Conservation (phyloP, 2,113 vertebrate genomes). For the Gobio gobio region DNA sequence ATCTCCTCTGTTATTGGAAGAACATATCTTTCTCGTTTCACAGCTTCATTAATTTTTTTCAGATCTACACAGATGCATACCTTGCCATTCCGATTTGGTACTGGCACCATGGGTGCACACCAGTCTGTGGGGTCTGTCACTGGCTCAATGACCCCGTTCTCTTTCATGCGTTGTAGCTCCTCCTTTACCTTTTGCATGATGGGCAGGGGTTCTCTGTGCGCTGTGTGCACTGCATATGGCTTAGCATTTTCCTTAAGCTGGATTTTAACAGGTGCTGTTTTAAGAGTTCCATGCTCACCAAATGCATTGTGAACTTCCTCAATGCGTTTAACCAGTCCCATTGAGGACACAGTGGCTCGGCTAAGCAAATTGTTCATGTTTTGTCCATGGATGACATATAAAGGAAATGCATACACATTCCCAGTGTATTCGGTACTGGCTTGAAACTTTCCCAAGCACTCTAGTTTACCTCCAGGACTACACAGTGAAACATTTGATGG, state of each 20-base stretch:
- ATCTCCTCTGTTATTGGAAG: background rate
- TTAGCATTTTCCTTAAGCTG: background rate
- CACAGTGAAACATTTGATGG: background rate
- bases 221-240: background rate
- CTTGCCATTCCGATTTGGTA: too few relatives aligned
- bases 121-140: too few relatives aligned
- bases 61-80: too few relatives aligned
- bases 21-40: too few relatives aligned
- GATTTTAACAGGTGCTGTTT: background rate
- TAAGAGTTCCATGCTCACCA: background rate
- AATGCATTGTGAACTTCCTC: background rate
- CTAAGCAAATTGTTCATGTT: background rate
- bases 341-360: background rate
- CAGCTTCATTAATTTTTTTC: too few relatives aligned
- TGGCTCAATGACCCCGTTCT: too few relatives aligned
- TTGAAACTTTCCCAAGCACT: background rate
- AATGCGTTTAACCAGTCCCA: background rate
- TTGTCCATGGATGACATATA: background rate
- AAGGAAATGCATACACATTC: too few relatives aligned
- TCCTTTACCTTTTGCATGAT: too few relatives aligned
- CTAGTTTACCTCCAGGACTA: background rate
- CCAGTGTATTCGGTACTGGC: background rate
- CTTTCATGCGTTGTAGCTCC: too few relatives aligned
- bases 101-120: too few relatives aligned
- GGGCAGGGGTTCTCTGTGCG: too few relatives aligned